Evolutionary conservation across 2,113 vertebrate genomes (phyloP).

Genomic region (Indri indri): DNA sequence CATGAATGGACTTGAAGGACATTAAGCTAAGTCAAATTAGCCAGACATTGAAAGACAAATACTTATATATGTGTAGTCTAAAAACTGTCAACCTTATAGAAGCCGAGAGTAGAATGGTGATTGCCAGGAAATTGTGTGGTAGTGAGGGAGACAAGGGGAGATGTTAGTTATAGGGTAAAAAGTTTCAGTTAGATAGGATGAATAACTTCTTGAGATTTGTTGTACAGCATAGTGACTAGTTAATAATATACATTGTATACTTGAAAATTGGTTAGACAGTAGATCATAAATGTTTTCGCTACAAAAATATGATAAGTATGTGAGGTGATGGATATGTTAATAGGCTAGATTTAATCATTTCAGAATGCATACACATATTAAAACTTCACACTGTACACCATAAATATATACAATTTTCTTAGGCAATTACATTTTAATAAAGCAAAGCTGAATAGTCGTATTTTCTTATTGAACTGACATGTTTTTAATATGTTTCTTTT

Average conservation of each 20-base stretch:
- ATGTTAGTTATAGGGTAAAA: neutral
- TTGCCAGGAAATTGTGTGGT: neutral
- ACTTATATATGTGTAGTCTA: neutral
- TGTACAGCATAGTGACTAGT: neutral
- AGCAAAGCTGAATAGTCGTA: neutral
- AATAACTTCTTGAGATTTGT: neutral
- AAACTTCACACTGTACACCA: neutral
- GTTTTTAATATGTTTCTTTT: neutral
- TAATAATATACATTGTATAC: neutral
- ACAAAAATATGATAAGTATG: neutral
- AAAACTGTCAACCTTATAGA: neutral
- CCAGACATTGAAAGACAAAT: neutral
- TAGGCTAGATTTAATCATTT: neutral
- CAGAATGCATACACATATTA: neutral
- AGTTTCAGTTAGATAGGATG: neutral
- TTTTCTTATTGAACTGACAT: neutral
- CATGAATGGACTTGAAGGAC: neutral
- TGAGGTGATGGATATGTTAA: neutral
- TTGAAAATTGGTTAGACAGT: neutral
- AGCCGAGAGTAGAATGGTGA: neutral
- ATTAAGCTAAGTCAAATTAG: neutral
- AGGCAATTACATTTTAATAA: neutral
- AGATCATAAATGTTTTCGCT: neutral
- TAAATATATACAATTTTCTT: neutral
- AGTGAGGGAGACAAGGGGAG: neutral